Conservation (phyloP, 2,888 invertebrate genomes). For the Drosophila prostipennis region DNA sequence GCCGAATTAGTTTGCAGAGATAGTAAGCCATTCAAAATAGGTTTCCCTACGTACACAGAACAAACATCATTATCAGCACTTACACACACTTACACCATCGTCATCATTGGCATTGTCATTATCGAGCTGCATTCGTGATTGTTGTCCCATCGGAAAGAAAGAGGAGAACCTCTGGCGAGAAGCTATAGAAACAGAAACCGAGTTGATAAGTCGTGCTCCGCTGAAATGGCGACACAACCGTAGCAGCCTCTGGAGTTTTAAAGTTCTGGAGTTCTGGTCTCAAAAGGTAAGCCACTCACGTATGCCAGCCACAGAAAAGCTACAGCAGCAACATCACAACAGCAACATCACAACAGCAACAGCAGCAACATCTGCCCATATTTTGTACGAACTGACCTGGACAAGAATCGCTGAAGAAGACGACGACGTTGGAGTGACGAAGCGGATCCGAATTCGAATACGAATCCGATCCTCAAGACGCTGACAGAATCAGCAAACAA, state of each 20-base stretch:
- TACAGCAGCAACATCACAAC: constrained; percentile 21
- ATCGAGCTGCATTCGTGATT: constrained; percentile 67
- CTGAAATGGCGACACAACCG: constrained; percentile 51
- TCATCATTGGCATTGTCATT: constrained; percentile 64
- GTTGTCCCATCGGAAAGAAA: constrained; percentile 55
- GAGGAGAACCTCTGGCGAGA: constrained; percentile 2
- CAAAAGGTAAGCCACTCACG: constrained; percentile 59
- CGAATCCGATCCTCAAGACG: constrained; percentile 49
- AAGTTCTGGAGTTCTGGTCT: constrained; percentile 14
- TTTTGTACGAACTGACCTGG: constrained; percentile 67
- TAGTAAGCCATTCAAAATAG: no score
- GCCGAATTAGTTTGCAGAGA: not conserved
- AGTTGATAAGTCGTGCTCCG: constrained; percentile 67
- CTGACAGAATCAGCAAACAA: constrained; percentile 67
- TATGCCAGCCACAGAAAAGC: constrained; percentile 25
- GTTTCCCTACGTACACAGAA: not conserved
- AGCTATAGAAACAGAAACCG: constrained; percentile 26
- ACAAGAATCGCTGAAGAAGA: constrained; percentile 51
- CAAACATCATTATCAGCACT: constrained; percentile 65
- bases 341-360: constrained; percentile 18
- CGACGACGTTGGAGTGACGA: constrained; percentile 53
- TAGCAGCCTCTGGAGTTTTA: constrained; percentile 39
- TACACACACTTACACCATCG: constrained; percentile 39
- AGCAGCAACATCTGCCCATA: constrained; percentile 23
- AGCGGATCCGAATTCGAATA: constrained; percentile 49